A percentile compares a stretch with the other conserved stretches of the same genome.
phyloP scores from a whole-genome alignment of 1,140 invertebrate genomes.

The Prorops nasuta region DNA sequence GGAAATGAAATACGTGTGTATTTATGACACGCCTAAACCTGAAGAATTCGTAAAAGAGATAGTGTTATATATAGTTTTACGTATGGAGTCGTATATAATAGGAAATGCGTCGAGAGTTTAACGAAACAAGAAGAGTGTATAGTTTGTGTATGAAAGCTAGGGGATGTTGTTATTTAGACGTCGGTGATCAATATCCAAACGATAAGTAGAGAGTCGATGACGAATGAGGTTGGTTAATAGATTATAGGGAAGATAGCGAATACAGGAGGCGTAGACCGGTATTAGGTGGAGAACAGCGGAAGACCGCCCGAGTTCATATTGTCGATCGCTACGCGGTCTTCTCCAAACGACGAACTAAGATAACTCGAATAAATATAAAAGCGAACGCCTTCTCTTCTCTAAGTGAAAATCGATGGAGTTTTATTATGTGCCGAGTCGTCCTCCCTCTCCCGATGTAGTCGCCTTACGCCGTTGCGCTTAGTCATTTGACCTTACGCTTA shows the following conservation, averaged over 20 bases:
- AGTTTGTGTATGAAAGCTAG: too few species aligned
- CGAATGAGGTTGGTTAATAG: too few species aligned
- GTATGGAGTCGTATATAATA: too few species aligned
- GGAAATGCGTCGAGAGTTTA: too few species aligned
- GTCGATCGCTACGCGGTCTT: neutral
- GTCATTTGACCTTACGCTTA: neutral
- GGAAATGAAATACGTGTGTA: too few species aligned
- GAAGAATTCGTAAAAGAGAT: too few species aligned
- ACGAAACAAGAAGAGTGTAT: too few species aligned
- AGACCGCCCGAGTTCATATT: neutral
- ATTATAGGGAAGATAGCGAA: neutral
- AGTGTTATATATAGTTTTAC: too few species aligned
- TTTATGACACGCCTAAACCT: too few species aligned
- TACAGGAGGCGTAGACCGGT: neutral
- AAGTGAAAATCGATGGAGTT: conserved; percentile 43
- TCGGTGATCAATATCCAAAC: too few species aligned
- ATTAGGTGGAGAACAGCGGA: neutral
- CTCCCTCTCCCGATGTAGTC: neutral
- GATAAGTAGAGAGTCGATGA: too few species aligned
- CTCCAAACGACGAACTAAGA: conserved; percentile 30
- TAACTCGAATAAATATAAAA: conserved; percentile 41
- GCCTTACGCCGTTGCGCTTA: neutral
- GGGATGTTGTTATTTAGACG: too few species aligned
- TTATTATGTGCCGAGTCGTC: conserved; percentile 26
- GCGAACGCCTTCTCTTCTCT: conserved; percentile 29